A percentile compares a stretch with the other conserved stretches of the same genome.
phyloP scores from a whole-genome alignment of 2,797 vertebrate genomes.

The Mormyrus proboscirostris region DNA sequence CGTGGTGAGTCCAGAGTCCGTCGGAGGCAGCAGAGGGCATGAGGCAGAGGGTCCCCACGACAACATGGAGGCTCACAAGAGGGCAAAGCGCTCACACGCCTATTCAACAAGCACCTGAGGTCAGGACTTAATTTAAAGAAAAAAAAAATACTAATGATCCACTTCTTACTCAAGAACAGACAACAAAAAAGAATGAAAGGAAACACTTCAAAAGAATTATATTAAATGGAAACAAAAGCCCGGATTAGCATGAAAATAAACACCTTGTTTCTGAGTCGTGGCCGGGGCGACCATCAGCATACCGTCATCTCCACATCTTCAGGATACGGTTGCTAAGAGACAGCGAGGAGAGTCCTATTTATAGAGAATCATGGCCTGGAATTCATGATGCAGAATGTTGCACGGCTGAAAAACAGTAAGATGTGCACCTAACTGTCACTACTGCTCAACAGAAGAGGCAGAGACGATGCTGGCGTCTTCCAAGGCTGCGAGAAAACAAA shows the following conservation, averaged over 20 bases:
- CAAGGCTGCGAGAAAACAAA: background rate
- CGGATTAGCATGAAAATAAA: background rate
- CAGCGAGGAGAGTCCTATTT: conserved; percentile 18
- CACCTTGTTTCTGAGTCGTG: background rate
- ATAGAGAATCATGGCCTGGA: background rate
- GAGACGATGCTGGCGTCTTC: background rate
- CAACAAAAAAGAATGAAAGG: background rate
- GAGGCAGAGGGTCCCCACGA: background rate
- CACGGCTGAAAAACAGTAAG: background rate
- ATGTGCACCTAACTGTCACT: background rate
- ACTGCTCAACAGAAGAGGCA: background rate
- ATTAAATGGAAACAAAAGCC: background rate
- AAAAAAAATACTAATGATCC: background rate
- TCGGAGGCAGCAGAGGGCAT: background rate
- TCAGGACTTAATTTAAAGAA: background rate
- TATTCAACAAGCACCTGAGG: background rate
- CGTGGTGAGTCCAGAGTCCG: background rate
- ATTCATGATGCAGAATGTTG: conserved; percentile 11
- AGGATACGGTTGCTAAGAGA: conserved; percentile 22
- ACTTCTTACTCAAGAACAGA: background rate
- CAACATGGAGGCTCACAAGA: background rate
- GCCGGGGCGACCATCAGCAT: background rate
- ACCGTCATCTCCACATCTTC: background rate
- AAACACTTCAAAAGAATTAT: background rate
- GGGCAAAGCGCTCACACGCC: background rate